Conservation (phyloP, 2,888 invertebrate genomes). For the Chaetogeoica ovagalla region DNA sequence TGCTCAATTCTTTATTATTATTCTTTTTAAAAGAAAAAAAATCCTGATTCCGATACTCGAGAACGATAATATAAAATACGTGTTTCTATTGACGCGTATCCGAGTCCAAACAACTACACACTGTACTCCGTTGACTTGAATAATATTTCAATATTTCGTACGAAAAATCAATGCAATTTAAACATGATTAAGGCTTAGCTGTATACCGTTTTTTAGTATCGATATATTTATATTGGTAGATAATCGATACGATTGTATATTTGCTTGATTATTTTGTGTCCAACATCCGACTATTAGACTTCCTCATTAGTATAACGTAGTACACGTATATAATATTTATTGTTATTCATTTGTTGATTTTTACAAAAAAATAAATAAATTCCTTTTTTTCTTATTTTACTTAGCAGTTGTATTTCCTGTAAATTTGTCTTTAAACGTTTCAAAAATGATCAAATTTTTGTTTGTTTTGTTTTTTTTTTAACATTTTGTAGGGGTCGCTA, state of each 20-base stretch:
- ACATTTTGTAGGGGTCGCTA: slow-evolving; percentile 51
- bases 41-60: background rate
- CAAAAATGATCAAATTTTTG: slow-evolving; percentile 35
- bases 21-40: background rate
- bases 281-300: slow-evolving; percentile 11
- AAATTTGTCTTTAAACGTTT: slow-evolving; percentile 18
- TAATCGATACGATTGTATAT: background rate
- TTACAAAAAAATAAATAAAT: background rate
- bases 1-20: slow-evolving; percentile 24
- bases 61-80: background rate
- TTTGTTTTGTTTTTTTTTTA: slow-evolving; percentile 40
- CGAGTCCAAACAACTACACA: slow-evolving; percentile 13
- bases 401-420: slow-evolving; percentile 12
- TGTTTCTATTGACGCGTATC: slow-evolving; percentile 18
- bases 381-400: background rate
- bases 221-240: background rate
- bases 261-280: slow-evolving; percentile 31
- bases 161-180: background rate
- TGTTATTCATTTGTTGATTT: slow-evolving; percentile 16
- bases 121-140: slow-evolving; percentile 1
- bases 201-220: background rate
- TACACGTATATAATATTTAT: background rate
- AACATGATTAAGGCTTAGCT: no score
- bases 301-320: slow-evolving; percentile 27
- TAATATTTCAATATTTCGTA: background rate